phyloP scores from a whole-genome alignment of 2,888 invertebrate species.

The Axea sp. region DNA sequence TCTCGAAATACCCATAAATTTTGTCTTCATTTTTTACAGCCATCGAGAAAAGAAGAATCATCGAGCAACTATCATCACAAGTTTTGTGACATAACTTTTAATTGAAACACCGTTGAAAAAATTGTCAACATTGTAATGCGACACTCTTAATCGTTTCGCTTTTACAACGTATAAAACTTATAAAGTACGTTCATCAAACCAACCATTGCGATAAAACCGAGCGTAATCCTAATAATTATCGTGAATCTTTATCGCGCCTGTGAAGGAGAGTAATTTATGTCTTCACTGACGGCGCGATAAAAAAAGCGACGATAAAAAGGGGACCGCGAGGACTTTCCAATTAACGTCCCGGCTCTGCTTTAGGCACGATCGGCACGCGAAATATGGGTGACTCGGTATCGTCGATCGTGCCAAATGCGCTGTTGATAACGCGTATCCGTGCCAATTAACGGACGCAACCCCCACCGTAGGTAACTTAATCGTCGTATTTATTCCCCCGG shows the following conservation, averaged over 20 bases:
- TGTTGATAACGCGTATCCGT: conserved; percentile 56
- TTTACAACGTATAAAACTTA: too few species aligned
- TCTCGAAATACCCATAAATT: too few species aligned
- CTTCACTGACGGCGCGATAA: conserved; percentile 23
- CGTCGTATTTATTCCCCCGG: conserved; percentile 7
- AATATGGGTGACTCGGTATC: conserved; percentile 56
- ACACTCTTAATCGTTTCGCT: too few species aligned
- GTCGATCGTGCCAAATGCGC: conserved; percentile 55
- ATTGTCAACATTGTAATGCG: too few species aligned
- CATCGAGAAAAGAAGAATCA: too few species aligned
- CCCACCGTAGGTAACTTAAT: conserved; percentile 20
- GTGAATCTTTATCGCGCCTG: too few species aligned
- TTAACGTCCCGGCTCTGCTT: conserved; percentile 27
- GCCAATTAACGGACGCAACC: conserved; percentile 57
- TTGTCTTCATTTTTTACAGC: too few species aligned
- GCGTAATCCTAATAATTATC: too few species aligned
- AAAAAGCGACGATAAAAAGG: conserved; percentile 28
- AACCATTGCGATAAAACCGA: not conserved
- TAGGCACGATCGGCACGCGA: conserved; percentile 42
- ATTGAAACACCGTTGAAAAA: too few species aligned
- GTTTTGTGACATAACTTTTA: too few species aligned
- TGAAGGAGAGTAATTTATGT: conserved; percentile 24
- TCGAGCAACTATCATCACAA: too few species aligned
- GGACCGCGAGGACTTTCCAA: conserved; percentile 48
- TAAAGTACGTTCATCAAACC: too few species aligned